These are phyloP conservation scores for Lasioglossum villosulum DNA, from an alignment of 2,888 invertebrate genomes.

Conservation along the genomic window DNA sequence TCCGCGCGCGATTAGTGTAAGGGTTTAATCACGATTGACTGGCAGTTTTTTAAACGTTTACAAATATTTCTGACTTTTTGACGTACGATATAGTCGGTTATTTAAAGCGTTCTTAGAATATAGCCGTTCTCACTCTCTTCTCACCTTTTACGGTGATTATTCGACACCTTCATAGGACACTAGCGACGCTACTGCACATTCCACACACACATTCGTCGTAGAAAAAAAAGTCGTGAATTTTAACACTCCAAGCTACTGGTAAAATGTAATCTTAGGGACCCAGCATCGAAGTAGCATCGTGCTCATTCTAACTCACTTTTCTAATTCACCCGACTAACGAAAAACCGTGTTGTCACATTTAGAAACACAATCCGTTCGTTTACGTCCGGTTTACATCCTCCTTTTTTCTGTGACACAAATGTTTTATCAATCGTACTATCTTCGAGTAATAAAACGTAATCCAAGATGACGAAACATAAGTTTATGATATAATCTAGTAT, in stretches of 20 bases:
- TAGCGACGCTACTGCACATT: constrained; percentile 69
- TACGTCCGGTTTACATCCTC: constrained; percentile 1
- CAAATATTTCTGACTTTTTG: constrained; percentile 53
- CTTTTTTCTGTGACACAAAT: neutral
- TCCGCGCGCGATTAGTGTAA: constrained; percentile 39
- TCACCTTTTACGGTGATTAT: constrained; percentile 43
- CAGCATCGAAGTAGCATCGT: constrained; percentile 33
- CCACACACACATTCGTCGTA: constrained; percentile 67
- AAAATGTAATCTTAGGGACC: constrained; percentile 37
- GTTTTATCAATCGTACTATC: constrained; percentile 21
- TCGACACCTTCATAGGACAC: constrained; percentile 53
- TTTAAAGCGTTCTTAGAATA: constrained; percentile 45
- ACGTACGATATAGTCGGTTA: constrained; percentile 40
- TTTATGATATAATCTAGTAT: constrained; percentile 55
- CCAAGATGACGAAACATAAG: constrained; percentile 48
- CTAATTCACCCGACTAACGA: constrained; percentile 32
- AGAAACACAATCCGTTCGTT: constrained; percentile 20
- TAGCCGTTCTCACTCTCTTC: constrained; percentile 38
- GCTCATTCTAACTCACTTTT: constrained; percentile 42
- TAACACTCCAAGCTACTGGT: constrained; percentile 45
- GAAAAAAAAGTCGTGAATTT: constrained; percentile 40
- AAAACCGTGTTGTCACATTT: constrained; percentile 1
- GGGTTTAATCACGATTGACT: constrained; percentile 43
- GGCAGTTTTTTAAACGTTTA: constrained; percentile 67
- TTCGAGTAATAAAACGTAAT: constrained; percentile 39